These are phyloP conservation scores for Cecidostiba fungosa DNA, from an alignment of 2,888 invertebrate genomes.

Conservation along the genomic window DNA sequence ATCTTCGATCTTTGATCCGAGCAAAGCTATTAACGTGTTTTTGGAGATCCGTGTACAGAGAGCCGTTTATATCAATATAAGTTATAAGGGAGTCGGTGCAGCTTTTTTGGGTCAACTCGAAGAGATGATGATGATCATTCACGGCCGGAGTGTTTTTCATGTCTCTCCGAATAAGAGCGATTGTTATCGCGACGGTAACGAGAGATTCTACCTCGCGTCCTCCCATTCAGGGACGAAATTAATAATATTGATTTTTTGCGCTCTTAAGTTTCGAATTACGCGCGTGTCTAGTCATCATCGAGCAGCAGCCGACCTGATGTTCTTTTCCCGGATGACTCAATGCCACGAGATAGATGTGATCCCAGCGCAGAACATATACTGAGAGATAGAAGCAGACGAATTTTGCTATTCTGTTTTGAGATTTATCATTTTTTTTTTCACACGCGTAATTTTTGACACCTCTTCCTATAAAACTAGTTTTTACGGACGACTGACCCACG, in stretches of 20 bases:
- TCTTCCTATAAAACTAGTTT: not conserved
- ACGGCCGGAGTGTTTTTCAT: not conserved
- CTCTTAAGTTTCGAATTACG: not conserved
- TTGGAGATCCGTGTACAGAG: not conserved
- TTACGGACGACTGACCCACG: not conserved
- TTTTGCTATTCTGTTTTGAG: not conserved
- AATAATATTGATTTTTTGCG: conserved; percentile 26
- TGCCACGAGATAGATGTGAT: not conserved
- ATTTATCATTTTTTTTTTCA: not conserved
- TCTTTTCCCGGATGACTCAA: not conserved
- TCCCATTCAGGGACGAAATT: not conserved
- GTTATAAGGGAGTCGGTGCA: no score
- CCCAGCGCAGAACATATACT: not conserved
- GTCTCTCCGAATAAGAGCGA: not conserved
- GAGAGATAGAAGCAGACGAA: not conserved
- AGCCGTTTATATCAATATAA: no score
- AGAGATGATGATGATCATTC: not conserved
- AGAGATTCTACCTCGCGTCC: not conserved
- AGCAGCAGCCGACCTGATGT: not conserved
- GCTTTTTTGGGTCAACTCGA: not conserved
- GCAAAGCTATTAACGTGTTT: not conserved
- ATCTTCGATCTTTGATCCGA: conserved; percentile 62
- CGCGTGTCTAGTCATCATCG: no score
- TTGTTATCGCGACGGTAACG: not conserved
- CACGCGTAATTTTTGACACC: not conserved